phyloP scores from a whole-genome alignment of 2,888 invertebrate species.

The Andrena bucephala region DNA sequence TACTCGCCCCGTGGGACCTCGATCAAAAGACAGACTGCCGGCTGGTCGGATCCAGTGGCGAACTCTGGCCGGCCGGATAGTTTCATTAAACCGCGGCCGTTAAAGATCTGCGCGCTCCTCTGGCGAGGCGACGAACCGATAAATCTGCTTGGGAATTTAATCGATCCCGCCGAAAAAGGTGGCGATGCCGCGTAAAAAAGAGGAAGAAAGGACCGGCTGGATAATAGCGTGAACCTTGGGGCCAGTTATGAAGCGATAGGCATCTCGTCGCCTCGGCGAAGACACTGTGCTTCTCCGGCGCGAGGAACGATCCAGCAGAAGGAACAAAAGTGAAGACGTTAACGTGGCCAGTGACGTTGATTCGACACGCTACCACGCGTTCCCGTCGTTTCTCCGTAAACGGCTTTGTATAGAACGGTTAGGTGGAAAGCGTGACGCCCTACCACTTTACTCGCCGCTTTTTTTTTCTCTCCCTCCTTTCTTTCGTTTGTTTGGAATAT shows the following conservation, averaged over 20 bases:
- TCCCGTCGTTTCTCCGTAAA: conserved; percentile 33
- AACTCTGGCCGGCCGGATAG: neutral
- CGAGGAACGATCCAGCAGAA: conserved; percentile 42
- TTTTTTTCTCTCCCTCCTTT: neutral
- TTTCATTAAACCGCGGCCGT: conserved; percentile 22
- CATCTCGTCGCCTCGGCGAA: conserved; percentile 40
- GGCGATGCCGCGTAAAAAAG: conserved; percentile 50
- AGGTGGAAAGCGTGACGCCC: conserved; percentile 42
- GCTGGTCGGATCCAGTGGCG: neutral
- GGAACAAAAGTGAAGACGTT: conserved; percentile 63
- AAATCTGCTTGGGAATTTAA: conserved; percentile 52
- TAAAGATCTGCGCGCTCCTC: neutral
- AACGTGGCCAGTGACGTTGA: conserved; percentile 57
- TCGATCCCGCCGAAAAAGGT: conserved; percentile 52
- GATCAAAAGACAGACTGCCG: neutral
- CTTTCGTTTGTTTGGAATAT: neutral
- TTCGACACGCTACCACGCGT: conserved; percentile 50
- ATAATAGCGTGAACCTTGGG: conserved; percentile 76
- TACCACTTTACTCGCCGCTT: conserved; percentile 2
- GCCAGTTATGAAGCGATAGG: conserved; percentile 53
- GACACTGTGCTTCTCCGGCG: conserved; percentile 22
- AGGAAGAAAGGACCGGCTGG: conserved; percentile 41
- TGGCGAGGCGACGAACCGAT: conserved; percentile 27
- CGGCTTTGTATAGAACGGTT: conserved; percentile 15
- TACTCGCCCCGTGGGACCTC: conserved; percentile 1